Percentiles rank a stretch among this genome's conserved stretches.
Conservation (phyloP, 1,140 invertebrate species). For the Leptoteleia sp. region DNA sequence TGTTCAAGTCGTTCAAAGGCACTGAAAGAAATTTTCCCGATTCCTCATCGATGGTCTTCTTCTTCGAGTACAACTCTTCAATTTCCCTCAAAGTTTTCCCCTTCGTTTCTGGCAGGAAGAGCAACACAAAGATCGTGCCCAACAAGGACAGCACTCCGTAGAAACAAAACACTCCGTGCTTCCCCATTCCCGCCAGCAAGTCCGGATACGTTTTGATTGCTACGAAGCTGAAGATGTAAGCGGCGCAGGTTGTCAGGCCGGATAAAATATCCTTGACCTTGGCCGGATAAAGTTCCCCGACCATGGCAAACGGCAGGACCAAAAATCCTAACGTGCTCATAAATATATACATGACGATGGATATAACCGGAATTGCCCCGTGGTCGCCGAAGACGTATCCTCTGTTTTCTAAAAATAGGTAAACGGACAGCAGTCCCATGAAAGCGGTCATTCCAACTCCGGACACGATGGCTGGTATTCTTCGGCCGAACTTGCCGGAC, state of each 20-base stretch:
- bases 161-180: slow-evolving; percentile 86
- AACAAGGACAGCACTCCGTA: slow-evolving; percentile 86
- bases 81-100: slow-evolving; percentile 89
- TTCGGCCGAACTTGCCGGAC: slow-evolving; percentile 82
- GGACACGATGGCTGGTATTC: slow-evolving; percentile 83
- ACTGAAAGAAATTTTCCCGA: slow-evolving; percentile 57
- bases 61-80: slow-evolving; percentile 80
- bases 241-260: slow-evolving; percentile 84
- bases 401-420: slow-evolving; percentile 75
- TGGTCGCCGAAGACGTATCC: slow-evolving; percentile 64
- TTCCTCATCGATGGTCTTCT: slow-evolving; percentile 33
- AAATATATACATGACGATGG: slow-evolving; percentile 84
- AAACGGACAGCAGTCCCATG: slow-evolving; percentile 82
- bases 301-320: slow-evolving; percentile 87
- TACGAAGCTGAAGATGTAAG: slow-evolving; percentile 87
- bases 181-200: slow-evolving; percentile 82
- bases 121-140: slow-evolving; percentile 85
- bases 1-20: slow-evolving; percentile 25
- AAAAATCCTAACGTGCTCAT: slow-evolving; percentile 84
- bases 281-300: slow-evolving; percentile 87
- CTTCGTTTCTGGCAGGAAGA: slow-evolving; percentile 90
- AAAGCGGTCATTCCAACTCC: slow-evolving; percentile 84
- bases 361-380: slow-evolving; percentile 79
- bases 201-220: slow-evolving; percentile 87
- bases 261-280: slow-evolving; percentile 86